Evolutionary conservation across 1,140 invertebrate species (phyloP).

Genomic region (Thaumatotibia leucotreta): DNA sequence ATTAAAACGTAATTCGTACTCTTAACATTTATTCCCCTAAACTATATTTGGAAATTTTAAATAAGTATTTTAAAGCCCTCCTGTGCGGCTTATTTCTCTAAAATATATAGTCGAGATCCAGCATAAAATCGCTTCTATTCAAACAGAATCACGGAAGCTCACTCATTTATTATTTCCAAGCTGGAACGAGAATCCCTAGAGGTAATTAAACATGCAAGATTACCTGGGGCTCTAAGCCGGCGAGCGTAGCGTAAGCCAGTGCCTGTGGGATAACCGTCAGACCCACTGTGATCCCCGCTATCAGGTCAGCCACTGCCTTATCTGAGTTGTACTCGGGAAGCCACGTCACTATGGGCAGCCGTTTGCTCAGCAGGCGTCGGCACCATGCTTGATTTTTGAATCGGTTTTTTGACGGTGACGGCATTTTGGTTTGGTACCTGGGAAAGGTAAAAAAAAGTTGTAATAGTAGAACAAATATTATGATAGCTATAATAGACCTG

Average conservation of each 20-base stretch:
- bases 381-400: slow-evolving; percentile 55
- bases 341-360: slow-evolving; percentile 78
- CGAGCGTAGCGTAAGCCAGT: slow-evolving; percentile 90
- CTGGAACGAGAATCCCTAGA: background rate
- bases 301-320: slow-evolving; percentile 84
- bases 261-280: slow-evolving; percentile 93
- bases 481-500: too few species aligned
- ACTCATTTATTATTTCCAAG: background rate
- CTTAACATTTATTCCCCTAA: too few species aligned
- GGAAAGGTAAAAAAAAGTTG: slow-evolving; percentile 18
- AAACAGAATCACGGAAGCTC: background rate
- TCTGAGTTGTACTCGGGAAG: slow-evolving; percentile 83
- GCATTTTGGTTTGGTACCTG: slow-evolving; percentile 42
- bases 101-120: too few species aligned
- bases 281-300: slow-evolving; percentile 91
- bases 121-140: background rate
- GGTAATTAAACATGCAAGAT: background rate
- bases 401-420: slow-evolving; percentile 64
- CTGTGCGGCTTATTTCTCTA: too few species aligned
- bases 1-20: too few species aligned
- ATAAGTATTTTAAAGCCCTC: too few species aligned
- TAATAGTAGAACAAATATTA: too few species aligned
- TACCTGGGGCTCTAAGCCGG: slow-evolving; percentile 89
- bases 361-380: slow-evolving; percentile 54
- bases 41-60: too few species aligned